Base-by-base conservation (phyloP, 2,113 vertebrate species). In the Xyrauchen texanus region DNA sequence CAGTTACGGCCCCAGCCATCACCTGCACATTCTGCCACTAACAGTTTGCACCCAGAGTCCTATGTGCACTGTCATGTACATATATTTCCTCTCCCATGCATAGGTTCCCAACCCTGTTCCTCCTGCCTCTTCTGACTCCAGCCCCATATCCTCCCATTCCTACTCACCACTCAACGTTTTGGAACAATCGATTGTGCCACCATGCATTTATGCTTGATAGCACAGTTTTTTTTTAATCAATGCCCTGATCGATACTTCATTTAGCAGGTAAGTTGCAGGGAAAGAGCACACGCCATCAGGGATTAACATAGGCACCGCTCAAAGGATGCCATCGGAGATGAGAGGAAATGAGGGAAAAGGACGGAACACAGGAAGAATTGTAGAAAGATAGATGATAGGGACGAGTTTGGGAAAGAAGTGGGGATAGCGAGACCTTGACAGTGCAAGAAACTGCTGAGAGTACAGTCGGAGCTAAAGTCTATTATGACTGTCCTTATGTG, bases 201-300 rank as follows among this genome's bases (percentile, higher is more conserved):
- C 52, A 77, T 76, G 80, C 65, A 55, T 68, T 81, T 79, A 55
- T 70, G 57, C 85, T 68, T 74, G 68, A 78, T 81, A 83, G 62
- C 9, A 44, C 52, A 49, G 49, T 73, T 46, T 83, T 83, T 76
- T 76, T 75, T 61, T 83, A 77, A 87, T 87, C 83, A 82, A 85
- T 85, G 79, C 45, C 49, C 15, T 68, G 79, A 83, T 87, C 86
- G 52, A 86, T 86, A 85, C 47, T 85, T 83, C 74, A 87, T 87
- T 83, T 83, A 82, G 70, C 69, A 83, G 81, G 69, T 77, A 47
- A 84, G 73, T 62, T 15, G 44, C 63, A 66, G 66, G 61, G 62
- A 55, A 5, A 13, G 45, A 55, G 42, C 44, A 47, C 61, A 49
- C 45, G 1, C 45, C 57, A 64, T 62, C 47, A 16, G 57, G 73